phyloP scores from a whole-genome alignment of 2,113 vertebrate species.

The Onychostoma macrolepis region DNA sequence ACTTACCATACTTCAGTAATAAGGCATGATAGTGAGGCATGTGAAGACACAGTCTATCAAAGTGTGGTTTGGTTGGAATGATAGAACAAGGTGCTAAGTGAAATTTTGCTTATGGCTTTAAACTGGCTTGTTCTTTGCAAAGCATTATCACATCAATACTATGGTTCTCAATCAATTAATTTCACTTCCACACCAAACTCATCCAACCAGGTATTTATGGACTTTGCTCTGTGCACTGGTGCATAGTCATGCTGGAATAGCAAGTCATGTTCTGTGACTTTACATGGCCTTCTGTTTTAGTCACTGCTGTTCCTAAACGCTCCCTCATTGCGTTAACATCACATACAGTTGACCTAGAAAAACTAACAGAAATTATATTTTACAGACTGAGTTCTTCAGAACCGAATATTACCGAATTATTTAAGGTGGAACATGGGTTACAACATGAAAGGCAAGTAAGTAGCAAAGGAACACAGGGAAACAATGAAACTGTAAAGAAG shows the following conservation, averaged over 20 bases:
- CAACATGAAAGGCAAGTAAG: background rate
- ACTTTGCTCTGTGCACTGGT: too few species aligned
- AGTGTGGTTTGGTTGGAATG: slow-evolving; percentile 11
- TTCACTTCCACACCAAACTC: background rate
- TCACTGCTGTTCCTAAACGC: too few species aligned
- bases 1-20: slow-evolving; percentile 53
- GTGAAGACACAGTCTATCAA: background rate
- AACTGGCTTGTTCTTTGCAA: background rate
- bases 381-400: background rate
- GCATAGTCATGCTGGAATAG: too few species aligned
- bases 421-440: background rate
- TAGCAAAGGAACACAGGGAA: slow-evolving; percentile 17
- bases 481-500: slow-evolving; percentile 35
- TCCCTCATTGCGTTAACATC: too few species aligned
- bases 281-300: too few species aligned
- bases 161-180: background rate
- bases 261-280: too few species aligned
- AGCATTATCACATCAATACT: background rate
- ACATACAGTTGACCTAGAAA: too few species aligned
- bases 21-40: slow-evolving; percentile 42
- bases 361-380: too few species aligned
- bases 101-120: background rate
- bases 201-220: too few species aligned
- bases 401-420: too few species aligned
- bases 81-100: background rate